Percentiles rank a stretch among this genome's conserved stretches.
Evolutionary conservation across 1,140 invertebrate genomes (phyloP).

Genomic region (Solenopsis fugax): DNA sequence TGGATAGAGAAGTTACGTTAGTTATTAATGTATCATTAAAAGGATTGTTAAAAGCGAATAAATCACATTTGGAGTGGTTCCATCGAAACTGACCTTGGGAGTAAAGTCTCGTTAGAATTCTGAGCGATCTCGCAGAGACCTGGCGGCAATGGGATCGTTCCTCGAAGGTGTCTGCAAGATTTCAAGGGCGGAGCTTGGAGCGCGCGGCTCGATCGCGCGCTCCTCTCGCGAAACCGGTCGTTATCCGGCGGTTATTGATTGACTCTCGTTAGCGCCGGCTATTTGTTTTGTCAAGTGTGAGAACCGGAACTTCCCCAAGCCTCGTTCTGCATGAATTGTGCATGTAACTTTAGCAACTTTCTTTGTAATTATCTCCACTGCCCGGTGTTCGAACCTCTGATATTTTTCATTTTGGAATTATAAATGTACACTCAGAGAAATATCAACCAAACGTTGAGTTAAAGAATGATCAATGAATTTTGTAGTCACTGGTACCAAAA

Average conservation of each 20-base stretch:
- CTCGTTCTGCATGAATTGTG: too few species aligned
- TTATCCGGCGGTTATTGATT: conserved; percentile 83
- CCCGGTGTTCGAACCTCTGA: background rate
- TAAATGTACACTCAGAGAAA: too few species aligned
- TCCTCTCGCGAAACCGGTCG: conserved; percentile 79
- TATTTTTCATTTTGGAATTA: background rate
- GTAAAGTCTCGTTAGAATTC: conserved; percentile 61
- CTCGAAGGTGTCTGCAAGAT: conserved; percentile 75
- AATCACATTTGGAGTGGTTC: conserved; percentile 36
- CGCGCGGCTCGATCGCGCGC: conserved; percentile 74
- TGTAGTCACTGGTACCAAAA: too few species aligned
- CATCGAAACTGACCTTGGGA: conserved; percentile 51
- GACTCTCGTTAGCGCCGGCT: conserved; percentile 78
- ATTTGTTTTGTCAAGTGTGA: conserved; percentile 78
- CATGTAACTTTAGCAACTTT: background rate
- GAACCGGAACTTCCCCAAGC: conserved; percentile 75
- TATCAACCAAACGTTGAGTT: too few species aligned
- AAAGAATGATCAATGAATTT: too few species aligned
- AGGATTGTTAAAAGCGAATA: conserved; percentile 48
- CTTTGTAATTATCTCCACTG: background rate
- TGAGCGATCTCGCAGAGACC: conserved; percentile 35
- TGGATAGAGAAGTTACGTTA: background rate
- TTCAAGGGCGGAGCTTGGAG: conserved; percentile 79
- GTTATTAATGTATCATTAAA: conserved; percentile 33
- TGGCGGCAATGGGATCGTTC: conserved; percentile 63